Percentiles rank a stretch among this genome's conserved stretches.
phyloP scores from a whole-genome alignment of 2,797 vertebrate genomes.

The Cirrhinus mrigala region DNA sequence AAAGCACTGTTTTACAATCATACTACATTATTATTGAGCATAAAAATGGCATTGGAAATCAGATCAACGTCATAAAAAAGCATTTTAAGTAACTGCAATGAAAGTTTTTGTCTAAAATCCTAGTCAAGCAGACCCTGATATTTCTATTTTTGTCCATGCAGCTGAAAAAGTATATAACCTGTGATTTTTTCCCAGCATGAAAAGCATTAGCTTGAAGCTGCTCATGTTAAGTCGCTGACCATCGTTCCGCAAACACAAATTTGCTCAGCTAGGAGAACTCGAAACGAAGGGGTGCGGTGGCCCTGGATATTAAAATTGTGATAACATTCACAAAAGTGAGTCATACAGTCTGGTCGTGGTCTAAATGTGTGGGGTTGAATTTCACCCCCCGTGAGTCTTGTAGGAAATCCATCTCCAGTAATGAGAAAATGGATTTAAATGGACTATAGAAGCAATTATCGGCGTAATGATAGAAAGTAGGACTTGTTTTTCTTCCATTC shows the following conservation, averaged over 20 bases:
- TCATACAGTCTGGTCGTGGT: conserved; percentile 58
- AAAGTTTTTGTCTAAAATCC: background rate
- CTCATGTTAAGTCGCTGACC: background rate
- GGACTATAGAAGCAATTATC: conserved; percentile 69
- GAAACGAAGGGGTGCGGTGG: conserved; percentile 1
- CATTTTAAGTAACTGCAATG: background rate
- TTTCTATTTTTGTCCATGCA: conserved; percentile 11
- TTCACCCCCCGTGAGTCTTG: conserved; percentile 56
- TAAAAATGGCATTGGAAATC: background rate
- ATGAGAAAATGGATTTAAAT: conserved; percentile 68
- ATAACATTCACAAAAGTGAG: conserved; percentile 56
- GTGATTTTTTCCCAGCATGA: background rate
- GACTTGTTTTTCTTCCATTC: conserved; percentile 59
- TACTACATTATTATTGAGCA: background rate
- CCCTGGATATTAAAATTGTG: conserved; percentile 42
- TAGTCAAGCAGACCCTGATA: background rate
- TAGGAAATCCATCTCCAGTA: conserved; percentile 72
- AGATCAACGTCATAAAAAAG: background rate
- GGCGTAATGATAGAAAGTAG: conserved; percentile 62
- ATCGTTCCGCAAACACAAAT: background rate
- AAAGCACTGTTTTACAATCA: background rate
- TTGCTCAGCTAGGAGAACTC: background rate
- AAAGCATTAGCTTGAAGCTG: background rate
- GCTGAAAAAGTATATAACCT: background rate
- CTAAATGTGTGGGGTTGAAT: conserved; percentile 68